Conservation (phyloP, 2,888 invertebrate species). For the Campoletis raptor region DNA sequence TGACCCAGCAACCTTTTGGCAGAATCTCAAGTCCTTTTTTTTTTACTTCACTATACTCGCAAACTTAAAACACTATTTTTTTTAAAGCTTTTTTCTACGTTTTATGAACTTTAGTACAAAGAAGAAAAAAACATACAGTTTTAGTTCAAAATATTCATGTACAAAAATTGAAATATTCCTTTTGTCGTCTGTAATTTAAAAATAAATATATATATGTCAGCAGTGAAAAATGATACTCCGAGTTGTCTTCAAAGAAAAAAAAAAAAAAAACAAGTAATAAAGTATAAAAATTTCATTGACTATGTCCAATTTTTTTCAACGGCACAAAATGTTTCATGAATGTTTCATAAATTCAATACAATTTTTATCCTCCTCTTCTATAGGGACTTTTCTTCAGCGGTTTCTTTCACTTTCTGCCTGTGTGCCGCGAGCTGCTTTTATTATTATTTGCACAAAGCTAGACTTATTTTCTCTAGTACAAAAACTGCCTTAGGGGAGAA, state of each 20-base stretch:
- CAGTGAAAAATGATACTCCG: background rate
- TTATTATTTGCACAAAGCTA: constrained; percentile 37
- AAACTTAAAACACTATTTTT: background rate
- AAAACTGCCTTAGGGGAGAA: constrained; percentile 15
- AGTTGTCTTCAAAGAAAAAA: background rate
- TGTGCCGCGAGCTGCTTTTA: background rate
- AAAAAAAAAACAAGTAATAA: no score
- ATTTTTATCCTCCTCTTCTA: background rate
- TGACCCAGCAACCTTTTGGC: constrained; percentile 33
- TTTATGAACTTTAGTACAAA: background rate
- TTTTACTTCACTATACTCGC: background rate
- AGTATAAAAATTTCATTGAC: background rate
- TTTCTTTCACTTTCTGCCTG: background rate
- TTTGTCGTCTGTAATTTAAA: background rate
- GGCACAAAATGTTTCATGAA: constrained; percentile 17
- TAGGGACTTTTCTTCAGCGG: constrained; percentile 2
- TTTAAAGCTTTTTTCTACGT: background rate
- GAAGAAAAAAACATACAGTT: background rate
- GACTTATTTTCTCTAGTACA: constrained; percentile 19
- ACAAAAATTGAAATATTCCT: background rate
- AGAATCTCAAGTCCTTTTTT: constrained; percentile 14
- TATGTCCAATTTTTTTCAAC: background rate
- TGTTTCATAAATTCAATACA: constrained; percentile 30
- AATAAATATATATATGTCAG: background rate
- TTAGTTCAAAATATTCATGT: background rate